Percentiles rank a stretch among this genome's conserved stretches.
Conservation (phyloP, 2,888 invertebrate genomes). For the Therioaphis trifolii region DNA sequence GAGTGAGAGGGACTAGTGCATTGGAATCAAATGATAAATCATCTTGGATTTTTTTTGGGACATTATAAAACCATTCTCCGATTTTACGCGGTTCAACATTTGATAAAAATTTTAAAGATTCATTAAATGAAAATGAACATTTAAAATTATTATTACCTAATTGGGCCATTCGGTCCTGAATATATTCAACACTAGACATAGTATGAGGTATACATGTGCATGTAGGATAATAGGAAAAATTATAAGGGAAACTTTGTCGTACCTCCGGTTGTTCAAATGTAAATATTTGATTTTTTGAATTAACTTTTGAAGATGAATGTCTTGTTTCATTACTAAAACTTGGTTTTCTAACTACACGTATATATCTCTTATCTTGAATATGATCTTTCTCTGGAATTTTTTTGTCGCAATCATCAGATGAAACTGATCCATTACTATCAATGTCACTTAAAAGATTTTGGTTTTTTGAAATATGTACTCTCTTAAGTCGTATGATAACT, state of each 20-base stretch:
- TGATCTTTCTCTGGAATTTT: neutral
- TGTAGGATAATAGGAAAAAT: constrained; percentile 19
- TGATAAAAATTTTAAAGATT: constrained; percentile 19
- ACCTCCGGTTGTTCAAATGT: constrained; percentile 46
- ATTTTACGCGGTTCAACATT: constrained; percentile 17
- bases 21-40: constrained; percentile 33
- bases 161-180: neutral
- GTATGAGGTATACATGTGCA: neutral
- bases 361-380: neutral
- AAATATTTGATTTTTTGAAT: constrained; percentile 25
- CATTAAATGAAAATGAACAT: constrained; percentile 1
- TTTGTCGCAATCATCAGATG: neutral
- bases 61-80: constrained; percentile 49
- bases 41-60: constrained; percentile 45
- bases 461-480: neutral
- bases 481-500: constrained; percentile 53
- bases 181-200: neutral
- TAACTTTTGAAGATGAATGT: neutral
- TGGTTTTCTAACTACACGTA: constrained; percentile 46
- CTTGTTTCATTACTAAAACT: constrained; percentile 10
- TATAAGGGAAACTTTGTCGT: neutral
- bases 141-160: neutral
- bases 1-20: neutral
- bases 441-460: neutral
- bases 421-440: neutral